Conservation (phyloP, 2,113 vertebrate species). For the Eurystomus gularis region DNA sequence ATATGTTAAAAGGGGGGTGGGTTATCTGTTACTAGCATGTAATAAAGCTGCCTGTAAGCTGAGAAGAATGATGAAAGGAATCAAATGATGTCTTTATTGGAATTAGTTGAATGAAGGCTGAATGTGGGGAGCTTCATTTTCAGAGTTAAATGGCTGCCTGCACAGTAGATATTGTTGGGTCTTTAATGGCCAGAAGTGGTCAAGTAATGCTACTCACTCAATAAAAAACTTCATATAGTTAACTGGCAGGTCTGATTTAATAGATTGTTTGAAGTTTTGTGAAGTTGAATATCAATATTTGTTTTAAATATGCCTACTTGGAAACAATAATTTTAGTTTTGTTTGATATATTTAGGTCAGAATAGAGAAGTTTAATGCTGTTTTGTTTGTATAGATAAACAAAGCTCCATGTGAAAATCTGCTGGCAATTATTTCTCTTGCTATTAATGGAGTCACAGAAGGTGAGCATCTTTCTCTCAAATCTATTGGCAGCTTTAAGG, state of each 20-base stretch:
- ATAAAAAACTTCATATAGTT: not conserved
- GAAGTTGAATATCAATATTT: not conserved
- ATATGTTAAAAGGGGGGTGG: not conserved
- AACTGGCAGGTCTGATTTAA: not conserved
- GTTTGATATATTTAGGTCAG: not conserved
- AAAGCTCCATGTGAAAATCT: conserved; percentile 88
- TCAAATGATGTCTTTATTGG: not conserved
- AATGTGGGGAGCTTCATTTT: not conserved
- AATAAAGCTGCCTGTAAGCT: not conserved
- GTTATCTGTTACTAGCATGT: not conserved
- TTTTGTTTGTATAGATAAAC: conserved; percentile 80
- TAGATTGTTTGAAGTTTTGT: not conserved
- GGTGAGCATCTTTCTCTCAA: conserved; percentile 73
- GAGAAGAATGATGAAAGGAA: not conserved
- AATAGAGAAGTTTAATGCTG: not conserved
- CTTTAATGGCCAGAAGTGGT: not conserved
- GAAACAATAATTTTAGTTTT: not conserved
- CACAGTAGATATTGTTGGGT: not conserved
- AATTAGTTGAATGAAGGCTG: not conserved
- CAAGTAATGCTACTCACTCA: not conserved
- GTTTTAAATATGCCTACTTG: not conserved
- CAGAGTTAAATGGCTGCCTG: not conserved
- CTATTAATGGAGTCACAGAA: conserved; percentile 92
- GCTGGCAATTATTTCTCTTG: conserved; percentile 92
- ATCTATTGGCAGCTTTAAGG: not conserved